Percentiles rank a stretch among this genome's conserved stretches.
Evolutionary conservation across 2,113 vertebrate species (phyloP).

Genomic region (Halichoeres trimaculatus): DNA sequence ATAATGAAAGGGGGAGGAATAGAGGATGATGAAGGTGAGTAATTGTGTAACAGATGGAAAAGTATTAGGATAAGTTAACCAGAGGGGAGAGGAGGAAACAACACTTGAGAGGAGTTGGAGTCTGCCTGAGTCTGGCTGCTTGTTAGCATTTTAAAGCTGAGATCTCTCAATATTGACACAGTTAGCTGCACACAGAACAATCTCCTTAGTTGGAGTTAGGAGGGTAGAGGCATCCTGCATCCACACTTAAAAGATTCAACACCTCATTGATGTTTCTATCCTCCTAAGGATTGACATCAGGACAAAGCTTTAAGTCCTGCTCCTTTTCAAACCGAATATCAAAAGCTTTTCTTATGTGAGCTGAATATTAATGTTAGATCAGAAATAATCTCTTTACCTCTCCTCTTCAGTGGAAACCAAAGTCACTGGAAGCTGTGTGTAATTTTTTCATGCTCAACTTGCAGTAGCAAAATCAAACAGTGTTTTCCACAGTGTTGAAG

Average conservation of each 20-base stretch:
- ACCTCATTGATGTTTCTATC: conserved; percentile 62
- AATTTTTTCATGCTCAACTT: conserved; percentile 1
- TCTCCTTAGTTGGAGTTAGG: conserved; percentile 54
- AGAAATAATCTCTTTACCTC: conserved; percentile 25
- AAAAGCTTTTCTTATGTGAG: conserved; percentile 36
- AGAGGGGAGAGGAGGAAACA: conserved; percentile 16
- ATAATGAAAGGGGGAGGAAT: neutral
- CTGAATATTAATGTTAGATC: conserved; percentile 46
- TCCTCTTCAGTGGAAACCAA: conserved; percentile 5
- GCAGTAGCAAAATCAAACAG: neutral
- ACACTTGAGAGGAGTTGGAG: neutral
- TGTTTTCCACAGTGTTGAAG: neutral
- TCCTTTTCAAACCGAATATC: conserved; percentile 64
- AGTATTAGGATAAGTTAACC: conserved; percentile 19
- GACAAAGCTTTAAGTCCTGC: conserved; percentile 50
- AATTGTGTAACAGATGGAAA: conserved; percentile 18
- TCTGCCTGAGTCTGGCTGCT: neutral
- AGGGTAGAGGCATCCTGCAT: conserved; percentile 48
- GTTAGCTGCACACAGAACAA: conserved; percentile 32
- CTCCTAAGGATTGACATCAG: conserved; percentile 47
- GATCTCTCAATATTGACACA: conserved; percentile 53
- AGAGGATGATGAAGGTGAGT: neutral
- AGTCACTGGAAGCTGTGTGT: conserved; percentile 2
- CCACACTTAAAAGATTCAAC: conserved; percentile 60
- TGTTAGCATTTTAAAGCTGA: conserved; percentile 28